Percentiles rank a stretch among this genome's conserved stretches.
phyloP scores from a whole-genome alignment of 1,140 invertebrate species.

The Euwallacea fornicatus region DNA sequence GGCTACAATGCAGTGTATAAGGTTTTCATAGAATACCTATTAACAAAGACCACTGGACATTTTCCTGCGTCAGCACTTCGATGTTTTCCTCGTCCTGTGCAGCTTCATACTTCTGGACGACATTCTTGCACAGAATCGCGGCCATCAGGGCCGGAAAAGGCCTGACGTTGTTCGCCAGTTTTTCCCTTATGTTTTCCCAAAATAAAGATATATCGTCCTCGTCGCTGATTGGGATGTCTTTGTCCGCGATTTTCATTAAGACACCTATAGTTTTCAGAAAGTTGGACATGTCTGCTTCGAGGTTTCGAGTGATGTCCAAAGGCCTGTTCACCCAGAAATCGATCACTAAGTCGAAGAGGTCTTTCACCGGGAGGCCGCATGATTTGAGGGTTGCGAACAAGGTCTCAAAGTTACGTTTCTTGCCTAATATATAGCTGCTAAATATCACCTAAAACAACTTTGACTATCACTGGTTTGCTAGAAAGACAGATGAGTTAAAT shows the following conservation, averaged over 20 bases:
- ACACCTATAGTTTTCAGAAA: constrained; percentile 55
- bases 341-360: constrained; percentile 66
- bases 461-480: constrained; percentile 1
- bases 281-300: constrained; percentile 57
- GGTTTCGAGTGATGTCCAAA: constrained; percentile 55
- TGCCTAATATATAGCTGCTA: constrained; percentile 59
- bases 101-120: constrained; percentile 61
- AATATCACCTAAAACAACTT: constrained; percentile 59
- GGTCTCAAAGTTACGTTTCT: constrained; percentile 58
- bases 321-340: constrained; percentile 65
- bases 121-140: constrained; percentile 74
- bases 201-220: constrained; percentile 71
- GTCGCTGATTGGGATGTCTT: constrained; percentile 54
- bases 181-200: constrained; percentile 73
- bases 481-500: not conserved
- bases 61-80: constrained; percentile 83
- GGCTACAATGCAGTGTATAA: not conserved
- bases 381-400: constrained; percentile 40
- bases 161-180: constrained; percentile 68
- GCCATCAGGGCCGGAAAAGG: constrained; percentile 73
- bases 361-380: constrained; percentile 60
- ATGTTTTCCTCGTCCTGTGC: constrained; percentile 59
- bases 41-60: constrained; percentile 81
- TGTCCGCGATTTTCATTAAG: constrained; percentile 53
- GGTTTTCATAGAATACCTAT: constrained; percentile 59